Evolutionary conservation across 2,113 vertebrate genomes (phyloP).

Genomic region (Lepisosteus osseus): DNA sequence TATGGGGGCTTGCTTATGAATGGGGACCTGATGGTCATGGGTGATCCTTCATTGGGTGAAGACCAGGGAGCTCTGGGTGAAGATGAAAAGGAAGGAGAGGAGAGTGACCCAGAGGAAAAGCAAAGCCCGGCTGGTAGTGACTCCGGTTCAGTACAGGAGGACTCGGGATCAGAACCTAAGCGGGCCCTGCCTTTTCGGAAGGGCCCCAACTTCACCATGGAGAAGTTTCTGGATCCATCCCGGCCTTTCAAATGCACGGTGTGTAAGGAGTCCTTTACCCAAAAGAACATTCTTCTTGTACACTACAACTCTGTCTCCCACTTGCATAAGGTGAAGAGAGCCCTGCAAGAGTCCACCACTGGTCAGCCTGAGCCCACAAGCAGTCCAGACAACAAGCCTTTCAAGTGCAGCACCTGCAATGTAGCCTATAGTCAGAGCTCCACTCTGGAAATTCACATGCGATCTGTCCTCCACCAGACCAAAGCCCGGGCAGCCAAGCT

Average conservation of each 20-base stretch:
- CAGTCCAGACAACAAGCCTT: conserved; percentile 97
- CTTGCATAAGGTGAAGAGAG: conserved; percentile 94
- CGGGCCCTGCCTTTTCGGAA: conserved; percentile 94
- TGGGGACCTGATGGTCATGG: conserved; percentile 89
- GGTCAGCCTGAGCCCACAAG: conserved; percentile 93
- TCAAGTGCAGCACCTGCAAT: conserved; percentile 96
- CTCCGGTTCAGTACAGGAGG: conserved; percentile 88
- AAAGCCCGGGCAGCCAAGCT: conserved; percentile 96
- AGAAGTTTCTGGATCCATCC: conserved; percentile 96
- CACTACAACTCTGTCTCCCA: conserved; percentile 99
- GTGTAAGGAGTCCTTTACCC: conserved; percentile 97
- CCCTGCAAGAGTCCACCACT: conserved; percentile 92
- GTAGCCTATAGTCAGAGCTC: conserved; percentile 98
- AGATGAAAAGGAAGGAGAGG: conserved; percentile 92
- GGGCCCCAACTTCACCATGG: conserved; percentile 97
- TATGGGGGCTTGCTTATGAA: conserved; percentile 92
- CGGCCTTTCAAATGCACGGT: conserved; percentile 98
- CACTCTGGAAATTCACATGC: conserved; percentile 97
- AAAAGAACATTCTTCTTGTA: conserved; percentile 96
- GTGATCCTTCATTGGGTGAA: conserved; percentile 82
- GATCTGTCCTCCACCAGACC: conserved; percentile 96
- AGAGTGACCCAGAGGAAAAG: conserved; percentile 93
- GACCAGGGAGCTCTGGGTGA: conserved; percentile 89
- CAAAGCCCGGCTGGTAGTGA: conserved; percentile 94
- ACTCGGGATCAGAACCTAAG: conserved; percentile 93